These are phyloP conservation scores for Pheosia tremula DNA, from an alignment of 2,888 invertebrate genomes.

Conservation along the genomic window DNA sequence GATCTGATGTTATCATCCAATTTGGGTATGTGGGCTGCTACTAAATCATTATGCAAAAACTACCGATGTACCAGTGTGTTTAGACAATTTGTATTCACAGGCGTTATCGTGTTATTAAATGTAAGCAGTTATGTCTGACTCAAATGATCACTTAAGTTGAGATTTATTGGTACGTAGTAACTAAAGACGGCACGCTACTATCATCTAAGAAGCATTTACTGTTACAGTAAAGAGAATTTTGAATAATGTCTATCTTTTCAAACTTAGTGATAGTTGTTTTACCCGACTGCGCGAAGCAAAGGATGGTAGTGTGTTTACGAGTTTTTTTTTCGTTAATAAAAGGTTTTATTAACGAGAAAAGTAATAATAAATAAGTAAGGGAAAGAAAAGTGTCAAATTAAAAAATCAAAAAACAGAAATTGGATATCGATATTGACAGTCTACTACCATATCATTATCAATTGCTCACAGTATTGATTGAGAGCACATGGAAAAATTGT, in stretches of 20 bases:
- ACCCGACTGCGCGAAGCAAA: too few relatives aligned
- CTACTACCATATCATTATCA: too few relatives aligned
- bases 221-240: neutral
- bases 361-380: too few relatives aligned
- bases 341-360: too few relatives aligned
- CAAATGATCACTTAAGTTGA: slow-evolving; percentile 8
- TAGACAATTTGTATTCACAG: slow-evolving; percentile 5
- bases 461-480: too few relatives aligned
- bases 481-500: too few relatives aligned
- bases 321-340: too few relatives aligned
- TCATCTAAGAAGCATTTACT: neutral
- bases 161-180: slow-evolving; percentile 6
- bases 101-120: slow-evolving; percentile 4
- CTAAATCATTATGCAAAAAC: slow-evolving; percentile 6
- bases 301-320: too few relatives aligned
- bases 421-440: too few relatives aligned
- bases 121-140: slow-evolving; percentile 4
- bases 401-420: too few relatives aligned
- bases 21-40: slow-evolving; percentile 22
- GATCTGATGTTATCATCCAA: slow-evolving; percentile 39
- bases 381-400: too few relatives aligned
- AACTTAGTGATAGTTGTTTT: neutral
- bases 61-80: slow-evolving; percentile 2
- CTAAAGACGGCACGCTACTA: neutral
- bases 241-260: neutral